Conservation (phyloP, 2,797 vertebrate genomes). For the Podarcis siculus region DNA sequence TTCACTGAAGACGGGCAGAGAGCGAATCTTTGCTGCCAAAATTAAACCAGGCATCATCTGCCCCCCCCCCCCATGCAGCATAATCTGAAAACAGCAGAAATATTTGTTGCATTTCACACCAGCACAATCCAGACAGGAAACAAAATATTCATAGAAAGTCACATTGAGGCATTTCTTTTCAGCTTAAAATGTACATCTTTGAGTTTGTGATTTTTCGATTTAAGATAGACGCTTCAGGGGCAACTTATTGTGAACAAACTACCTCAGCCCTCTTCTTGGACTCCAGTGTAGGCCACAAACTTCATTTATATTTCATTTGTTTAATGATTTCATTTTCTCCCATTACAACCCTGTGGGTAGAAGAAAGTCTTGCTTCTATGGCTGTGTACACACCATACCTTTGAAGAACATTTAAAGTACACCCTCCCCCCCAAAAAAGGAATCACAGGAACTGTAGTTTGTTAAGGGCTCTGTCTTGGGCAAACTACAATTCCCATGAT, state of each 20-base stretch:
- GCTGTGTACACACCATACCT: too few species aligned
- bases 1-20: neutral
- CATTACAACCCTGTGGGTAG: neutral
- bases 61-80: neutral
- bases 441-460: too few species aligned
- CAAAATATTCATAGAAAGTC: neutral
- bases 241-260: neutral
- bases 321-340: neutral
- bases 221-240: neutral
- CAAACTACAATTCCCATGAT: too few species aligned
- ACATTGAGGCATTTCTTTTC: constrained; percentile 8
- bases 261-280: neutral
- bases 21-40: neutral
- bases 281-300: neutral
- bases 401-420: too few species aligned
- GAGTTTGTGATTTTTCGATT: neutral
- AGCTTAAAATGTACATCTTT: neutral
- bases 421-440: too few species aligned
- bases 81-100: neutral
- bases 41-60: neutral
- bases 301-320: neutral
- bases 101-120: constrained; percentile 8
- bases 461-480: too few species aligned
- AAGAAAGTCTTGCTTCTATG: neutral
- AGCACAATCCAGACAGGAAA: neutral